phyloP scores from a whole-genome alignment of 2,797 vertebrate genomes.

The Delichon dasypus region DNA sequence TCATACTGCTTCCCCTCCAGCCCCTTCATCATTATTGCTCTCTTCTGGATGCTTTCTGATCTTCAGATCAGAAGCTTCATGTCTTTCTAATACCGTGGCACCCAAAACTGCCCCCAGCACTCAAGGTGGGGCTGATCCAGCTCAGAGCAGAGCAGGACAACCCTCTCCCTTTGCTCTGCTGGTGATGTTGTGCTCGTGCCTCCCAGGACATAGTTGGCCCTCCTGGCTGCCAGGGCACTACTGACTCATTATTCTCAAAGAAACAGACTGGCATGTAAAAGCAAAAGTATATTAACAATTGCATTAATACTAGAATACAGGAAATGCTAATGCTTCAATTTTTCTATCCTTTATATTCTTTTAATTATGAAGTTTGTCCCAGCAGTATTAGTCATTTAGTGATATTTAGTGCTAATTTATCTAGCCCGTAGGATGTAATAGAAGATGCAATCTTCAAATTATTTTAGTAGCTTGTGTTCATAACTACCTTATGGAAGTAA shows the following conservation, averaged over 20 bases:
- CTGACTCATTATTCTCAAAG: not conserved
- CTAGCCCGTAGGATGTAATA: not conserved
- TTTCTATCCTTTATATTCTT: not conserved
- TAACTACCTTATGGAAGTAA: not conserved
- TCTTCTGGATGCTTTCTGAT: not conserved
- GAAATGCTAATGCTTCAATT: not conserved
- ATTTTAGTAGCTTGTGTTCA: not conserved
- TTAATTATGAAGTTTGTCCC: not conserved
- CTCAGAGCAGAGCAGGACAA: not conserved
- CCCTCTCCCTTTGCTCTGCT: not conserved
- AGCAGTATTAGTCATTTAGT: not conserved
- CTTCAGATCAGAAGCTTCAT: not conserved
- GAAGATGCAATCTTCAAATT: not conserved
- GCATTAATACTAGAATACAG: not conserved
- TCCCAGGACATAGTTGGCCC: fast-evolving
- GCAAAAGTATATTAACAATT: not conserved
- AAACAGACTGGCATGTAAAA: not conserved
- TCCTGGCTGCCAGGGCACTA: not conserved
- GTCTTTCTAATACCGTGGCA: no score
- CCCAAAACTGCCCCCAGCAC: not conserved
- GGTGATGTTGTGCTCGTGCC: fast-evolving
- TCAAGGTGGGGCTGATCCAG: fast-evolving
- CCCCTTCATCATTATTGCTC: not conserved
- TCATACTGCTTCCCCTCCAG: not conserved
- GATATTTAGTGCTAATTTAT: not conserved